Percentiles rank a stretch among this genome's conserved stretches.
Conservation (phyloP, 2,113 vertebrate species). For the Lanius ludovicianus region DNA sequence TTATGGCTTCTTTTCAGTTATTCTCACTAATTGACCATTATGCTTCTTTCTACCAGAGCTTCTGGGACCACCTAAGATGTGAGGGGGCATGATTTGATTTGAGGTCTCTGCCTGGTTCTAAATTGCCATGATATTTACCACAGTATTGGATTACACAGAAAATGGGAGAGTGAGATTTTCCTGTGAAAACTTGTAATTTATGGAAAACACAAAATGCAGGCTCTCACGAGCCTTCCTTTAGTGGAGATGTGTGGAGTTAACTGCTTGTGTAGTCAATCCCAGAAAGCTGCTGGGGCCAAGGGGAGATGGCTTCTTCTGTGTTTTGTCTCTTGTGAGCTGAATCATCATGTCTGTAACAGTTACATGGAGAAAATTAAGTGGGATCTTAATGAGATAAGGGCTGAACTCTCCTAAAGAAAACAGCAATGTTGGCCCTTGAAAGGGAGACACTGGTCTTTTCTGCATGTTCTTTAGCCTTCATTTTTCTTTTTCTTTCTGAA, state of each 20-base stretch:
- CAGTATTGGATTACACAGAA: background rate
- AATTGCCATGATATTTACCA: background rate
- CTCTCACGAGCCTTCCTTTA: background rate
- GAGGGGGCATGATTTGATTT: background rate
- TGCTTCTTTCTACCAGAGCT: background rate
- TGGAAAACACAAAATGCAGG: background rate
- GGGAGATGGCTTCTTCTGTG: background rate
- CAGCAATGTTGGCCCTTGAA: background rate
- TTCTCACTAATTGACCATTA: constrained; percentile 26
- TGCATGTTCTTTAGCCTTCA: background rate
- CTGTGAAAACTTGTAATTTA: background rate
- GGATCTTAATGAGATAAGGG: background rate
- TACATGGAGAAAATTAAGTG: background rate
- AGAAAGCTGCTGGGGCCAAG: background rate
- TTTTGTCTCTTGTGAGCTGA: background rate
- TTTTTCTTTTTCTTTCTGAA: background rate
- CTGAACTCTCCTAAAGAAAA: background rate
- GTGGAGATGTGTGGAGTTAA: background rate
- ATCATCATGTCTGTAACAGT: background rate
- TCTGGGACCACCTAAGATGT: background rate
- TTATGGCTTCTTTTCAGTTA: constrained; percentile 6
- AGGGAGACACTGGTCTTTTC: background rate
- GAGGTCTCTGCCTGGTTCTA: background rate
- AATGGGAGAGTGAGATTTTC: background rate
- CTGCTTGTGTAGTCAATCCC: background rate